Base-by-base conservation (phyloP, 2,113 vertebrate genomes). In the Varanus komodoensis region DNA sequence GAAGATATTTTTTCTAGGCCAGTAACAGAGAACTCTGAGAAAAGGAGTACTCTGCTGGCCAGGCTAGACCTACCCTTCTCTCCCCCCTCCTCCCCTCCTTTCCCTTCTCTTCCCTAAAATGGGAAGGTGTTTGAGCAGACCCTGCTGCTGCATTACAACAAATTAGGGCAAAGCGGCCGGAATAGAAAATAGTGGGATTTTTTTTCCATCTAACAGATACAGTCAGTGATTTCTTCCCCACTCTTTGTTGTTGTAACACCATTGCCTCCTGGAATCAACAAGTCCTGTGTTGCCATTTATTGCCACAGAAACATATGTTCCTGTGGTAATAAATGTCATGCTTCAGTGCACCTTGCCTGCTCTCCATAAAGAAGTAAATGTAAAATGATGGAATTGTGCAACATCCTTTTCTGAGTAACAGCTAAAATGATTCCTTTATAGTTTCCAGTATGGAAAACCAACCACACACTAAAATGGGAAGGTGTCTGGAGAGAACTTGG, bases 401-500 rank as follows among this genome's bases (percentile, higher is more conserved):
- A n/a, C 19, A 4, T 1, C 38, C 0, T 8, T 82, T 48, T 17
- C 54, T 87, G 21, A n/a, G 86, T 2, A 86, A 25, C 75, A 73
- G 25, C 5, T 89, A 32, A 57, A 38, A n/a, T 91, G 86, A 74
- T 27, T 89, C 68, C 44, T 79, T 77, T 88, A 4, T 93, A 99
- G 99, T 99, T 99, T 90, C 99, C 99, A 34, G 4, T 99, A 0
- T 99, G 98, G 96, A 97, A 96, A 93, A 99, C 98, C 17, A 97
- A 94, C 96, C 99, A 99, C 96, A 98, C 98, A 0, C 57, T 99
- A 92, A 99, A 99, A 96, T 99, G 99, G 99, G 99, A 99, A 90
- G 98, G 98, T 0, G 98, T 99, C 38, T 99, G 99, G 99, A 96
- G 99, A 82, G 99, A 99, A 88, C 98, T 99, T 85, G 98, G 98